These are phyloP conservation scores for Microtus oregoni DNA, from an alignment of 2,113 vertebrate genomes.

Conservation along the genomic window DNA sequence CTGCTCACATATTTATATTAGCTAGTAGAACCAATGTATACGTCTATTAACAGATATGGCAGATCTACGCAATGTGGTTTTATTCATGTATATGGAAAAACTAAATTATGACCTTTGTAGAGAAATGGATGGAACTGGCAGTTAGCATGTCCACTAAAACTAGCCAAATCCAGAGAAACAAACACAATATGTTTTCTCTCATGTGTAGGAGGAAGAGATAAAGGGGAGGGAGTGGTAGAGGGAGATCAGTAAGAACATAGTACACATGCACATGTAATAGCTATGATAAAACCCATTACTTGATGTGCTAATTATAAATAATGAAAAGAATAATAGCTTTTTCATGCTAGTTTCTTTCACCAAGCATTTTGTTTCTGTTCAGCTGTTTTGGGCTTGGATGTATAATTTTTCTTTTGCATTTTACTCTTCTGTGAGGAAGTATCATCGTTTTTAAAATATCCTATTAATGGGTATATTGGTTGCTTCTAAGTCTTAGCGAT, in stretches of 20 bases:
- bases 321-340: background rate
- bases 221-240: background rate
- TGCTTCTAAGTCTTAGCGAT: background rate
- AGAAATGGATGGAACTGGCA: no score
- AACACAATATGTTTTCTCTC: background rate
- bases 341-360: background rate
- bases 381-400: background rate
- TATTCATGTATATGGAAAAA: background rate
- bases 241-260: background rate
- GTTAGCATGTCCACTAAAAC: background rate
- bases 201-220: background rate
- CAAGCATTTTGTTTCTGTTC: background rate
- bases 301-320: background rate
- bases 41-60: background rate
- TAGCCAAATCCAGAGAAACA: background rate
- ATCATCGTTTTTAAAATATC: no score
- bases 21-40: background rate
- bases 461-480: no score
- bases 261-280: no score
- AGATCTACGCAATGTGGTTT: no score
- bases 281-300: background rate
- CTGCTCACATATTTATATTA: no score
- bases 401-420: background rate
- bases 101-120: background rate
- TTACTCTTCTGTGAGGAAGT: background rate